Evolutionary conservation across 2,797 vertebrate genomes (phyloP).

Genomic region (Hemibagrus guttatus): DNA sequence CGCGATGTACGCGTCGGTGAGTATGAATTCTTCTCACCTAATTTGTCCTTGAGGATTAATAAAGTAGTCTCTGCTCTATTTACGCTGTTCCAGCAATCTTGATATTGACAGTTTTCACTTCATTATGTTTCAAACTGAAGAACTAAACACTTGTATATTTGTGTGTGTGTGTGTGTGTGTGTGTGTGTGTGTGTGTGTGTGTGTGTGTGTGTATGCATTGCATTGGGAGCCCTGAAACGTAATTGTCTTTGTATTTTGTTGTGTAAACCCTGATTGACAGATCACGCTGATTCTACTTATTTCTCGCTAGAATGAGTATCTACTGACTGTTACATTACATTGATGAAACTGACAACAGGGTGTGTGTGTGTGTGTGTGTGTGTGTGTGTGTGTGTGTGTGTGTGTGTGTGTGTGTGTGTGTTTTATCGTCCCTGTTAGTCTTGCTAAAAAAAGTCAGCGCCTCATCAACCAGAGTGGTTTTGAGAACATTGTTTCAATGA

Average conservation of each 20-base stretch:
- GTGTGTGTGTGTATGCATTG: background rate
- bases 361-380: slow-evolving; percentile 30
- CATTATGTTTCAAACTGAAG: background rate
- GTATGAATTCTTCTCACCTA: background rate
- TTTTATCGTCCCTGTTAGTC: background rate
- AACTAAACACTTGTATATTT: background rate
- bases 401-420: background rate
- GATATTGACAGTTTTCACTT: background rate
- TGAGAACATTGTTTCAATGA: background rate
- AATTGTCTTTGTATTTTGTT: slow-evolving; percentile 18
- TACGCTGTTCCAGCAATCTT: background rate
- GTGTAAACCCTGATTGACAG: slow-evolving; percentile 28
- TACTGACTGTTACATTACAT: slow-evolving; percentile 13
- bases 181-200: background rate
- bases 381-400: slow-evolving; percentile 28
- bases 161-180: background rate
- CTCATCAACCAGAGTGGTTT: background rate
- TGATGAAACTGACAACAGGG: slow-evolving; percentile 18
- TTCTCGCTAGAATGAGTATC: slow-evolving; percentile 21
- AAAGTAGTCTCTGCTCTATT: too few species aligned
- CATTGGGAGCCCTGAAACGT: background rate
- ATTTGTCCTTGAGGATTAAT: too few species aligned
- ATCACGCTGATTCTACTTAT: slow-evolving; percentile 4
- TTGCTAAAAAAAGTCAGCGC: background rate
- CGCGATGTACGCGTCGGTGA: too few species aligned